phyloP scores from a whole-genome alignment of 1,140 invertebrate genomes.

The Drosophila nebulosa region DNA sequence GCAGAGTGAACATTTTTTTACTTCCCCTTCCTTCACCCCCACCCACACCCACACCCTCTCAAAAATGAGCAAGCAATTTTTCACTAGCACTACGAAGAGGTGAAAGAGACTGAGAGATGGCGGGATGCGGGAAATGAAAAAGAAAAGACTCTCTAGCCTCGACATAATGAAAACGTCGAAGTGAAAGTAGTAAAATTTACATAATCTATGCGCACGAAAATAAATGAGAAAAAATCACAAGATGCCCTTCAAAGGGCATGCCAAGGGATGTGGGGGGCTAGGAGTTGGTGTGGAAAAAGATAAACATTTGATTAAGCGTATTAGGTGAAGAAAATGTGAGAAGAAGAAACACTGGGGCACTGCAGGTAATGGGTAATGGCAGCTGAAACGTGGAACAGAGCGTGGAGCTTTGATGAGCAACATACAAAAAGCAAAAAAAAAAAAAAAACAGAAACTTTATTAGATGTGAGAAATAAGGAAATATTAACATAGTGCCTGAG shows the following conservation, averaged over 20 bases:
- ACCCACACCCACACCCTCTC: too few relatives aligned
- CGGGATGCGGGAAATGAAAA: neutral
- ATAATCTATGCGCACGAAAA: constrained; percentile 78
- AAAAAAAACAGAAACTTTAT: constrained; percentile 52
- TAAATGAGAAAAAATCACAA: constrained; percentile 73
- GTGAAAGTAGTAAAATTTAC: constrained; percentile 78
- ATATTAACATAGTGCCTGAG: constrained; percentile 53
- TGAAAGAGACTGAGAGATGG: neutral
- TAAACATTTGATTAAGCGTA: constrained; percentile 77
- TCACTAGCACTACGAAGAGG: constrained; percentile 29
- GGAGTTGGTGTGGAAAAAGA: constrained; percentile 28
- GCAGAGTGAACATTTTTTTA: constrained; percentile 42
- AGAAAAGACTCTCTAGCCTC: constrained; percentile 5
- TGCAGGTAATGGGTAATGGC: constrained; percentile 41
- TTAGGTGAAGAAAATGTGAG: constrained; percentile 35
- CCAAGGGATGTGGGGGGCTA: too few relatives aligned
- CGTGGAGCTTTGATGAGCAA: constrained; percentile 45
- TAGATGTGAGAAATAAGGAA: constrained; percentile 71
- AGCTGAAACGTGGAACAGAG: constrained; percentile 29
- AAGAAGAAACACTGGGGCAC: neutral
- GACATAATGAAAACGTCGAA: constrained; percentile 77
- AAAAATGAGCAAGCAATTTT: constrained; percentile 70
- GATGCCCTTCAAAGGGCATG: neutral
- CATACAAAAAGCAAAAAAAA: constrained; percentile 20
- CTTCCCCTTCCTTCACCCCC: too few relatives aligned